Conservation (phyloP, 1,140 invertebrate genomes). For the Dendrolimus punctatus region DNA sequence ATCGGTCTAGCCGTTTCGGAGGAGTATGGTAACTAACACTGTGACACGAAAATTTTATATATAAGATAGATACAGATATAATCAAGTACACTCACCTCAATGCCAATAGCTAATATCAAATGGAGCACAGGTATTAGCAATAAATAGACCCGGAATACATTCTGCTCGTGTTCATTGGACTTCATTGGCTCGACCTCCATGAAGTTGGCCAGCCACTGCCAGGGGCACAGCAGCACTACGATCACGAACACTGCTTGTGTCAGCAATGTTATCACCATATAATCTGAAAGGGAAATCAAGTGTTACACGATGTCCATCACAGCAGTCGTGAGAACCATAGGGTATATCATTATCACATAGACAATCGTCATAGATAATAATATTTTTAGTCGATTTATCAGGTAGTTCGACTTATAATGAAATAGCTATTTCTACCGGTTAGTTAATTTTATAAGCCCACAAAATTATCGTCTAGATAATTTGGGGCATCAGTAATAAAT, state of each 20-base stretch:
- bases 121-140: constrained; percentile 58
- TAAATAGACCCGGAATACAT: constrained; percentile 56
- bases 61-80: background rate
- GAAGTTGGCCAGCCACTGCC: constrained; percentile 45
- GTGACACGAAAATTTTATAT: background rate
- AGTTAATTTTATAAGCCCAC: too few species aligned
- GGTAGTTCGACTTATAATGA: too few species aligned
- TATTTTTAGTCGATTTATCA: constrained; percentile 6
- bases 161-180: constrained; percentile 26
- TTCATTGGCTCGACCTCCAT: constrained; percentile 55
- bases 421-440: too few species aligned
- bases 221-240: constrained; percentile 52
- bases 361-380: too few species aligned
- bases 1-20: too few species aligned
- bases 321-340: too few species aligned
- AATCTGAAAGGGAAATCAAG: constrained; percentile 36
- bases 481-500: too few species aligned
- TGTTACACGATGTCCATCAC: too few species aligned
- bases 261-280: constrained; percentile 49
- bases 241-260: constrained; percentile 51
- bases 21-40: background rate
- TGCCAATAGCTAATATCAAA: constrained; percentile 52
- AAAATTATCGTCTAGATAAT: too few species aligned
- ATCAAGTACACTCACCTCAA: constrained; percentile 44
- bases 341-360: too few species aligned